Evolutionary conservation across 2,797 vertebrate genomes (phyloP).

Genomic region (Coregonus sp.): DNA sequence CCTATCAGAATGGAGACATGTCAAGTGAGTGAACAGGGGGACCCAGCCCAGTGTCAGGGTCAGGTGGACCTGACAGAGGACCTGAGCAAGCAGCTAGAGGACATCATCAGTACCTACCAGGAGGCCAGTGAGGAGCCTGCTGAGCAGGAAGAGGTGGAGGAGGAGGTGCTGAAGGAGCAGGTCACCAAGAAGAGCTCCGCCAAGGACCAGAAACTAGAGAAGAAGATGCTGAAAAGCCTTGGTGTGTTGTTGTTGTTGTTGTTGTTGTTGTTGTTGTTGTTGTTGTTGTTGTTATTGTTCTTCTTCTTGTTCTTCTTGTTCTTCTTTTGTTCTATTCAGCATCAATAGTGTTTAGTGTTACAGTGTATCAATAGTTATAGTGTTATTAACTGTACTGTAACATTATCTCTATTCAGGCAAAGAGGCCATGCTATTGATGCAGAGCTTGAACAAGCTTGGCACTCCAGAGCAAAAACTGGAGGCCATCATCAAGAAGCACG

Average conservation of each 20-base stretch:
- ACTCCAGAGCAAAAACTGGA: constrained; percentile 91
- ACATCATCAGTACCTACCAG: constrained; percentile 92
- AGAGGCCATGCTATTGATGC: constrained; percentile 92
- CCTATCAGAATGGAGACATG: constrained; percentile 80
- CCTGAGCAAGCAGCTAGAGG: constrained; percentile 88
- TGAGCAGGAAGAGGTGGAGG: constrained; percentile 74
- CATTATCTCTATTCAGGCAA: constrained; percentile 78
- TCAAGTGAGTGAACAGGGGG: constrained; percentile 40
- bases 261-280: too few species aligned
- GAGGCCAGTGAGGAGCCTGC: constrained; percentile 58
- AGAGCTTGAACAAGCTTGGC: constrained; percentile 89
- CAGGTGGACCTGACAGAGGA: constrained; percentile 83
- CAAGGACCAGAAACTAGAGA: constrained; percentile 92
- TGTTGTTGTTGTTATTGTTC: background rate
- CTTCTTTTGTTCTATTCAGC: background rate
- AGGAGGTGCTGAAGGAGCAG: constrained; percentile 64
- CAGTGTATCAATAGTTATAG: background rate
- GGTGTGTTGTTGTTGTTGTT: constrained; percentile 65
- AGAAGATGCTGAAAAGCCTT: constrained; percentile 94
- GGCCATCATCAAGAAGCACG: constrained; percentile 94
- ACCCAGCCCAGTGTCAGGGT: constrained; percentile 41
- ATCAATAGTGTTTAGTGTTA: background rate
- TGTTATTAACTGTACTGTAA: background rate
- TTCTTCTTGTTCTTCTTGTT: background rate
- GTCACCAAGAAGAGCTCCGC: constrained; percentile 48